Evolutionary conservation across 2,797 vertebrate species (phyloP), one percentile per base, ranked within the genome.

Genomic region (Lepilemur ruficaudatus): DNA sequence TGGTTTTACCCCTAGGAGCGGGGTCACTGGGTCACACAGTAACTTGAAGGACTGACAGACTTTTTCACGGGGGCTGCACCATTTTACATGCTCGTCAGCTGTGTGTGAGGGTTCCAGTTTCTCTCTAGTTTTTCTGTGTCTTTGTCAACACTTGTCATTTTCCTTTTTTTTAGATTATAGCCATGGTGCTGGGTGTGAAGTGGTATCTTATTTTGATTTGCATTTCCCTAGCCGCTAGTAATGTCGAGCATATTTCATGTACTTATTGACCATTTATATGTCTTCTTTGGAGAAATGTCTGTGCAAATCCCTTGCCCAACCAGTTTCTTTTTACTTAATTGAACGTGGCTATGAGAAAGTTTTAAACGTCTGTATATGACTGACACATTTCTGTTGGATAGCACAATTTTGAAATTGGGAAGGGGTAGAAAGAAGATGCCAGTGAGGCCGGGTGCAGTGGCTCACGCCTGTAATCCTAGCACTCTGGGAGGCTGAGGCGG

Each of bases 341-440:
- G 61, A 90, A 78, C 70, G 17, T 80, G 46, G n/a, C 32, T 73
- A 8, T 13, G 70, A 72, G n/a, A 91, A 41, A 70, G 52, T 15
- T 30, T 69, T 5, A n/a, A 78, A 11, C 20, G 20, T 76, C 28
- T 0, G 0, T 23, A 3, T 18, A 4, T 1, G 22, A 30, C 52
- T 35, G 12, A 78, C 23, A 13, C 38, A n/a, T 55, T 52, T 52
- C 73, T 41, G 0, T 57, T 9, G 22, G 52, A 15, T 43, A 20
- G 23, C 13, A 52, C 55, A 46, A 46, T 55, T 76, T 69, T 32
- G 18, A 70, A 20, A 55, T 43, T 83, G 52, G 61, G 10, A 48
- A 88, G 30, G 35, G 35, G 6, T 50, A 52, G 46, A 78, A 65
- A 46, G 32, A 69, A 5, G 57, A 82, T 48, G 5, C 11, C 12